Evolutionary conservation across 2,113 vertebrate genomes (phyloP), one percentile per base, ranked within the genome.

Genomic region (Calonectris borealis): DNA sequence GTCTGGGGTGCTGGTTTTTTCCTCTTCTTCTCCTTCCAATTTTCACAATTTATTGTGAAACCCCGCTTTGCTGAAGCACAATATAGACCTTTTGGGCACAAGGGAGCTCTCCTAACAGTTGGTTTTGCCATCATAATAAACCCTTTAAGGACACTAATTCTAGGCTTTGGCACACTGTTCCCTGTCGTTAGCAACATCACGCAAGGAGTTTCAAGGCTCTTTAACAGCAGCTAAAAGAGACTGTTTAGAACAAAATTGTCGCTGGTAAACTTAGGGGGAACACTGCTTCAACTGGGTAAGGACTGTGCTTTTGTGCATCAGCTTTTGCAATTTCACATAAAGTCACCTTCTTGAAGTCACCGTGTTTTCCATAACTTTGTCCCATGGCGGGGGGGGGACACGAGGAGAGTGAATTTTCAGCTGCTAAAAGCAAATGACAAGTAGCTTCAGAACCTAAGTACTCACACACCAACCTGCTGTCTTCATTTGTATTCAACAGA

Each of bases 401-500:
- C 40, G 40, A 76, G 14, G 16, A 64, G 12, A 68, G 18, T 18
- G 57, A 93, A 38, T 26, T 76, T 95, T 85, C 60, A 89, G 80
- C 62, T 32, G 18, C 62, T 83, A 72, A 94, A 93, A 87, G 68
- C 46, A 95, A 92, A 95, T 73, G 68, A 90, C 72, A 90, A 92
- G 81, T 83, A 97, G 68, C 79, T 97, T 92, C 83, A 90, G 55
- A 94, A 84, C 51, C 71, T 79, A 86, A 84, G 65, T 55, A 66
- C 60, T 91, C 84, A 77, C 27, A 51, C 76, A 84, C 27, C 92
- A 97, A 97, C 96, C 93, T 97, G 94, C 96, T 96, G 60, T 52
- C 96, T 97, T 98, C 88, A 98, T 97, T 98, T 97, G 97, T 97
- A 98, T 98, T 97, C 98, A 91, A 92, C 38, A 83, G 96, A 97